Base-by-base conservation (phyloP, 2,797 vertebrate genomes). In the Oreochromis mossambicus region DNA sequence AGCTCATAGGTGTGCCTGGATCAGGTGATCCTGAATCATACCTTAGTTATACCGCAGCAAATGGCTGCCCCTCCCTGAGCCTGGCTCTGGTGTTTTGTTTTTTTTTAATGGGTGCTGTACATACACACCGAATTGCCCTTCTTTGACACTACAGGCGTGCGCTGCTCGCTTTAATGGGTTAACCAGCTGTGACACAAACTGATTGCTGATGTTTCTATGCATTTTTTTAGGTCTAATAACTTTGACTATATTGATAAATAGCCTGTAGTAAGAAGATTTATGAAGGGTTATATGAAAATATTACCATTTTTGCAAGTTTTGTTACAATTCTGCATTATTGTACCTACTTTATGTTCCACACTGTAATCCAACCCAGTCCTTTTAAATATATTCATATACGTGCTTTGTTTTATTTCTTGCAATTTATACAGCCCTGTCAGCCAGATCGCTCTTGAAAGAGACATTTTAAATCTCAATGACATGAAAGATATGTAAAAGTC, bases 371-470 rank as follows among this genome's bases (percentile, higher is more conserved):
- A 21, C 21, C 0, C 1, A 61, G 15, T 34, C 1, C 2, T 15
- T 68, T 9, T 43, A 68, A 41, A 24, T 4, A 32, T 56, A 14
- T 56, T 15, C 1, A 56, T 56, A 21, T 21, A 6, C 3, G 12
- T 4, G 7, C 12, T 66, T 2, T 68, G 5, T 43, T 43, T 7
- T 41, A 68, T 41, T 43, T 68, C 2, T 43, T 68, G 1, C 36
- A 24, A 43, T 68, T 6, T 4, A 68, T 3, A 41, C n/a, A 24
- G n/a, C 1, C n/a, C 63, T 68, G 38, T 43, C 8, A 43, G 21
- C 0, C 63, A 43, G 38, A 0, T 70, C 63, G 1, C 5, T 70
- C 0, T 24, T 70, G 21, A 70, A 70, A 70, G 2, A 0, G n/a
- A 70, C 21, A 43, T 70, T 70, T 43, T 70, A 1, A 43, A 26